Percentiles rank a stretch among this genome's conserved stretches.
Conservation (phyloP, 2,888 invertebrate species). For the Rhagonycha lutea region DNA sequence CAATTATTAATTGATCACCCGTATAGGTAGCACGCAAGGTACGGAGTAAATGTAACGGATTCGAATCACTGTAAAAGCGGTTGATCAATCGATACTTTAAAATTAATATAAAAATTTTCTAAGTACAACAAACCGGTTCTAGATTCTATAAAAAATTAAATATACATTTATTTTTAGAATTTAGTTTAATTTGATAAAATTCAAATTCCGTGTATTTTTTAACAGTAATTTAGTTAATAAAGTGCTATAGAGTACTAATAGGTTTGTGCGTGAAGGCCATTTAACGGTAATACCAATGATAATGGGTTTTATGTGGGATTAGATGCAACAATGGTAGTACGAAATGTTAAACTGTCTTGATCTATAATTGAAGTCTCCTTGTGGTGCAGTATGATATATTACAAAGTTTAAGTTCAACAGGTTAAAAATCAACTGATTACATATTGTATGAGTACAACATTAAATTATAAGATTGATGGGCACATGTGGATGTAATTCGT, state of each 20-base stretch:
- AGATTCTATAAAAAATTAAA: background rate
- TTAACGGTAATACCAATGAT: slow-evolving; percentile 6
- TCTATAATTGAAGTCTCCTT: slow-evolving; percentile 16
- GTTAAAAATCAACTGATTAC: background rate
- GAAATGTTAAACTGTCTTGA: slow-evolving; percentile 1
- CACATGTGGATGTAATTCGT: slow-evolving; percentile 32
- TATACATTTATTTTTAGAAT: background rate
- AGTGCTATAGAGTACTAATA: background rate
- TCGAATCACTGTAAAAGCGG: background rate
- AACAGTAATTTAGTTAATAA: background rate
- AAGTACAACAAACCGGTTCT: background rate
- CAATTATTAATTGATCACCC: background rate
- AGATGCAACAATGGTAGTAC: background rate
- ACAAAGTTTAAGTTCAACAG: background rate
- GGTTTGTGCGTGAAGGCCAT: background rate
- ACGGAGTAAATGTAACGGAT: background rate
- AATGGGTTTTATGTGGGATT: background rate
- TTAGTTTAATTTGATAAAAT: background rate
- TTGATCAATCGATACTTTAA: no score
- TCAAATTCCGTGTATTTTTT: background rate
- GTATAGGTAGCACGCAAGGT: background rate
- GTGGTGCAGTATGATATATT: background rate
- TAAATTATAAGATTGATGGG: slow-evolving; percentile 30
- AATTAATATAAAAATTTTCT: no score
- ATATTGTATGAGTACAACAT: slow-evolving; percentile 5